A percentile compares a stretch with the other conserved stretches of the same genome.
phyloP scores from a whole-genome alignment of 2,113 vertebrate genomes.

The Ardeotis arabs region DNA sequence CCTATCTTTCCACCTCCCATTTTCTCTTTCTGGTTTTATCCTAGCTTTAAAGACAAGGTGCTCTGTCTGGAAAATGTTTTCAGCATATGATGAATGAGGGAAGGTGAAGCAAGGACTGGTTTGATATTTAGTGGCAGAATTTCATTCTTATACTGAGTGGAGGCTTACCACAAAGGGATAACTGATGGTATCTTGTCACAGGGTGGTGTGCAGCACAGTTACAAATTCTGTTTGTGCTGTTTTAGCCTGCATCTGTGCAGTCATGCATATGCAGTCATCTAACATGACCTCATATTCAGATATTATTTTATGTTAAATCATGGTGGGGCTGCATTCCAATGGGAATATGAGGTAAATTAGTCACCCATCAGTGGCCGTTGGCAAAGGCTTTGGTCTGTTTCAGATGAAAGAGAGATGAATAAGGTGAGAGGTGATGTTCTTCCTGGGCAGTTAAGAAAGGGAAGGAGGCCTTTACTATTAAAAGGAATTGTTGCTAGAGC shows the following conservation, averaged over 20 bases:
- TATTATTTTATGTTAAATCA: slow-evolving; percentile 8
- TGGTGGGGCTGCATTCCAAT: neutral
- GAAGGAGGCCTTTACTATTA: neutral
- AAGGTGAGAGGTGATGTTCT: neutral
- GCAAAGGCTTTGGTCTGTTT: neutral
- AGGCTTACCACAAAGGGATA: neutral
- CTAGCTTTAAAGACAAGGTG: neutral
- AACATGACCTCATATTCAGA: neutral
- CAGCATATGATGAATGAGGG: neutral
- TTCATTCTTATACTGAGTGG: neutral
- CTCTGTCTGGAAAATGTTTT: slow-evolving; percentile 9
- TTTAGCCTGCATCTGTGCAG: neutral
- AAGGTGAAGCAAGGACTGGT: neutral
- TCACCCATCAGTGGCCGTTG: neutral
- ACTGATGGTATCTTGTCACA: neutral
- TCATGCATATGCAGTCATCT: neutral
- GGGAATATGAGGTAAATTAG: slow-evolving; percentile 4
- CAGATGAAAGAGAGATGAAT: neutral
- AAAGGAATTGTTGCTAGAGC: neutral
- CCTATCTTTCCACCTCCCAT: neutral
- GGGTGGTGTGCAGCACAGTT: neutral
- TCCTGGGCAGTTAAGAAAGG: neutral
- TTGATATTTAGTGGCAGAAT: neutral
- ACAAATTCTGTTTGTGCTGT: neutral
- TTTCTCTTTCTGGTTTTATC: neutral